Evolutionary conservation across 2,888 invertebrate species (phyloP), one percentile per base, ranked within the genome.

Genomic region (Pyrgus malvae): DNA sequence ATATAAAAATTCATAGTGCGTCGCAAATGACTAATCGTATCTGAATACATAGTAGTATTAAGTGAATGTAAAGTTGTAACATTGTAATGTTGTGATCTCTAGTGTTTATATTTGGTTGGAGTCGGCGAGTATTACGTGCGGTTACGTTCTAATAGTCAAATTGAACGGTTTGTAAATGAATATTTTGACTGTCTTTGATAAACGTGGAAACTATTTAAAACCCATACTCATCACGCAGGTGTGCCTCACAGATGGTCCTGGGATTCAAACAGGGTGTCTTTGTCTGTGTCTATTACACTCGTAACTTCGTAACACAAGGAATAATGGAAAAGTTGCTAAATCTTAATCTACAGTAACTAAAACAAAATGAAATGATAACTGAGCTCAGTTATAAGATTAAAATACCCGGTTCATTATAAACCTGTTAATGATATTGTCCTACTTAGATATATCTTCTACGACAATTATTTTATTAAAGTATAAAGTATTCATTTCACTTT

Each of bases 401-500:
- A 3, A 38, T 17, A 19, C 6, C 19, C 19, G 19, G 2, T 14
- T 35, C 16, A 37, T 37, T 9, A 41, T 37, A 16, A 29, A 33
- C 31, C 0, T 41, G 21, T 41, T 9, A 19, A 45, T 5, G 3
- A 33, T 23, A 23, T 29, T 19, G 23, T 14, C 11, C 33, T 42
- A 50, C 6, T 33, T 16, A 33, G 31, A 16, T 23, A 35, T 35
- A 37, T 38, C 38, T 38, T 19, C 17, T 38, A 38, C 17, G 17
- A 19, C 38, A 19, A 38, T 38, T 9, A 46, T 33, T 46, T 23
- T 33, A 33, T 46, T 21, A 42, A 50, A 16, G 16, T 29, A 37
- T 53, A 45, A 19, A 38, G 12, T 57, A 50, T 59, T 57, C 56
- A 59, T 46, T 59, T 55, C 50, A 54, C 55, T 56, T 59, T 65